Base-by-base conservation (phyloP, 2,888 invertebrate genomes). In the Synergus japonicus region DNA sequence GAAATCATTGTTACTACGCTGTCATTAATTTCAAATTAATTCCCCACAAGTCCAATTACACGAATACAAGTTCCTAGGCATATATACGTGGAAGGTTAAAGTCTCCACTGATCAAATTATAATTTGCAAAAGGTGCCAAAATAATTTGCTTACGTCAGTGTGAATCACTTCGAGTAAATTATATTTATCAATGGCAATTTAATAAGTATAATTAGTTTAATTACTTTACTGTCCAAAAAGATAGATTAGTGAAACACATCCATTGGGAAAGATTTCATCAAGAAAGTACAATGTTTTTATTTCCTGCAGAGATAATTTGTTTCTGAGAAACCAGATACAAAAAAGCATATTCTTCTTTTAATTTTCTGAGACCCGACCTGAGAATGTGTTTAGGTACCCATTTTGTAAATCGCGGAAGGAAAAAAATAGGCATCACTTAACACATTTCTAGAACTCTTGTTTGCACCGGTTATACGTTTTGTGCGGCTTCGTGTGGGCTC, bases 1-100 rank as follows among this genome's bases (percentile, higher is more conserved):
- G 77, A 80, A 79, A 83, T 81, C 79, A 73, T 73, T 73, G 78
- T 80, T 82, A 81, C 78, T 46, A 54, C 76, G 79, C 78, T 65
- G 54, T 78, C 73, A 73, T 73, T 73, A 73, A 73, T 73, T 73
- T 73, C 73, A 73, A 73, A 73, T 73, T 73, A 73, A 73, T 54
- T 73, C 73, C 1, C 29, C 54, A 29, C 73, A 49, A 54, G 49
- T 54, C 73, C 73, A 54, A 54, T 73, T 73, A 73, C 54, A 54
- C 49, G 37, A 73, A 73, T 73, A 73, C 54, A 15, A n/a, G 37
- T 10, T 49, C n/a, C 13, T 18, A 46, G 22, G 49, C 13, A n/a
- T n/a, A 49, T 46, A 8, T 69, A 46, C 15, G 49, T 69, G 46
- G 8, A 69, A 13, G 46, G 37, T 13, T 8, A 69, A 49, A 7